These are phyloP conservation scores for Tetramorium bicarinatum DNA, from an alignment of 2,888 invertebrate species.

Conservation along the genomic window DNA sequence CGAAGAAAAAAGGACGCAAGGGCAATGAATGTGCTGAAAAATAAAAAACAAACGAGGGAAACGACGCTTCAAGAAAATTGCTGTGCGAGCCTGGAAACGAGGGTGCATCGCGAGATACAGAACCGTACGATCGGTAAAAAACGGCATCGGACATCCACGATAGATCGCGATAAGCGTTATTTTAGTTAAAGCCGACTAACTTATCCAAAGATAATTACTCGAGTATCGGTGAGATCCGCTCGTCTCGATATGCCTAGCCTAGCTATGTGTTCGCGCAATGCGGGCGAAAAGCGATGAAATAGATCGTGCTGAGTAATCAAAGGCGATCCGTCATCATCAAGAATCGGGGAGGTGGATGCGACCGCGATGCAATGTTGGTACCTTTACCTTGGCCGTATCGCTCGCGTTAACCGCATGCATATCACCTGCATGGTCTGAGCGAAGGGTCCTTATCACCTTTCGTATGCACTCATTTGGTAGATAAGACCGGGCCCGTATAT, in stretches of 20 bases:
- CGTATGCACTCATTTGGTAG: conserved; percentile 52
- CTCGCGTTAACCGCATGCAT: conserved; percentile 49
- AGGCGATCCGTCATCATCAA: conserved; percentile 80
- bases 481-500: conserved; percentile 64
- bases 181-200: conserved; percentile 66
- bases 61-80: background rate
- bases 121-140: conserved; percentile 40
- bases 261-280: background rate
- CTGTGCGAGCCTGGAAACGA: background rate
- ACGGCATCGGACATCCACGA: conserved; percentile 7
- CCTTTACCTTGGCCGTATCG: conserved; percentile 6
- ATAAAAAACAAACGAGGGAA: background rate
- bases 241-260: conserved; percentile 29
- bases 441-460: conserved; percentile 64
- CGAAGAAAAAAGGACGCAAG: background rate
- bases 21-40: conserved; percentile 8
- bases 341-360: conserved; percentile 16
- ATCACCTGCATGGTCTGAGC: conserved; percentile 44
- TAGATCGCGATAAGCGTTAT: conserved; percentile 62
- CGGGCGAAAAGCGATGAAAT: conserved; percentile 67
- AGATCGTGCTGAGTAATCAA: conserved; percentile 79
- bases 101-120: conserved; percentile 31
- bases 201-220: conserved; percentile 68
- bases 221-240: conserved; percentile 60
- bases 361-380: conserved; percentile 35